These are phyloP conservation scores for Melanophora roralis DNA, from an alignment of 2,888 invertebrate species.

Conservation along the genomic window DNA sequence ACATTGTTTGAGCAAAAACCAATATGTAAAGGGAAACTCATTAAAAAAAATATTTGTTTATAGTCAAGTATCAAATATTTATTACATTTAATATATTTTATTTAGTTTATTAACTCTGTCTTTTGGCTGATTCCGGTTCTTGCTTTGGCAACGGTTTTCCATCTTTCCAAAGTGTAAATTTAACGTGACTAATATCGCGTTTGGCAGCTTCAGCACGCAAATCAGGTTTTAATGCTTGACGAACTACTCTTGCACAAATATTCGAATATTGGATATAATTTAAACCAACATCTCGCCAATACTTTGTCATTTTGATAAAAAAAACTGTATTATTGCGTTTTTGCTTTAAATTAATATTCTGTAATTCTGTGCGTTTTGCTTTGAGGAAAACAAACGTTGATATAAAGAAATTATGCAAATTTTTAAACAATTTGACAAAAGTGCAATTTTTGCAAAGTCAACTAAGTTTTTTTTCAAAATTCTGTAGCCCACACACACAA, in stretches of 20 bases:
- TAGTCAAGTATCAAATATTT: too few species aligned
- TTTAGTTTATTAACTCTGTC: background rate
- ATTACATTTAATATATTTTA: too few species aligned
- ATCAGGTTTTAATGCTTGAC: conserved; percentile 7
- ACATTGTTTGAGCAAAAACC: too few species aligned
- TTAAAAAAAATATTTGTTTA: too few species aligned
- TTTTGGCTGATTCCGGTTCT: background rate
- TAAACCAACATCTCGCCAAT: conserved; percentile 27
- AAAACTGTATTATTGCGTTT: too few species aligned
- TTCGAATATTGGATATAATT: conserved; percentile 33
- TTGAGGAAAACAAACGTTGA: too few species aligned
- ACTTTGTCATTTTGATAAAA: background rate
- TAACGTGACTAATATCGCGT: background rate
- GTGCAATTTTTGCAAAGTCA: background rate
- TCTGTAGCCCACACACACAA: too few species aligned
- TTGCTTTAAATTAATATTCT: too few species aligned
- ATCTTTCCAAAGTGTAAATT: conserved; percentile 21
- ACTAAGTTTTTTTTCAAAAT: background rate
- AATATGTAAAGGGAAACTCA: too few species aligned
- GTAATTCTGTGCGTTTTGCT: too few species aligned
- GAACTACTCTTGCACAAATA: conserved; percentile 32
- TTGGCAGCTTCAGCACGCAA: background rate
- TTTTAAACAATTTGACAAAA: background rate
- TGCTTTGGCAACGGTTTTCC: conserved; percentile 10
- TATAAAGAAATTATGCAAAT: background rate